Evolutionary conservation across 2,888 invertebrate genomes (phyloP).

Genomic region (Pheosia gnoma): DNA sequence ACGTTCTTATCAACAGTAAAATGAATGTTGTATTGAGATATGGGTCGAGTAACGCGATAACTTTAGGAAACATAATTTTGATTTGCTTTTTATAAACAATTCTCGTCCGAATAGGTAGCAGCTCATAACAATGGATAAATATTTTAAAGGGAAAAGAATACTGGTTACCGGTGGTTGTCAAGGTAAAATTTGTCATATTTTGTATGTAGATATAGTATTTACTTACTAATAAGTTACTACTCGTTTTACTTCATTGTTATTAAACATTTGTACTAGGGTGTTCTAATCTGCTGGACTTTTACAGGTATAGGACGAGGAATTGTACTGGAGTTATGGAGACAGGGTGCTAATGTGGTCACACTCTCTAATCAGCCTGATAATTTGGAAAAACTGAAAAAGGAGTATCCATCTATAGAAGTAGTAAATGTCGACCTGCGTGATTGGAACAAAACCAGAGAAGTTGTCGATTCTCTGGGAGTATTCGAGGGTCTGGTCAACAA

Average conservation of each 20-base stretch:
- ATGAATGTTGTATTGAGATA: slow-evolving; percentile 22
- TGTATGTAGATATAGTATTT: not conserved
- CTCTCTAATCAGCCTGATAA: slow-evolving; percentile 87
- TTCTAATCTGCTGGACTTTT: not conserved
- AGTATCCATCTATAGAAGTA: slow-evolving; percentile 84
- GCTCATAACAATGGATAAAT: slow-evolving; percentile 62
- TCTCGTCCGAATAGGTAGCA: slow-evolving; percentile 4
- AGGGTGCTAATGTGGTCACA: slow-evolving; percentile 89
- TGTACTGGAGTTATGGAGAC: slow-evolving; percentile 85
- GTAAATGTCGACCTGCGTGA: slow-evolving; percentile 88
- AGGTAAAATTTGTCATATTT: slow-evolving; percentile 79
- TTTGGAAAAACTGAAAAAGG: slow-evolving; percentile 85
- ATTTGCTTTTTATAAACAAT: slow-evolving; percentile 15
- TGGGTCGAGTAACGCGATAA: slow-evolving; percentile 18
- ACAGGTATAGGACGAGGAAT: slow-evolving; percentile 89
- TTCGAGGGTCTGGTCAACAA: slow-evolving; percentile 95
- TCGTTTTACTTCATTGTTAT: too few relatives aligned
- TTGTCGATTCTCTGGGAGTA: slow-evolving; percentile 79
- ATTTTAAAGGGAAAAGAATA: slow-evolving; percentile 89
- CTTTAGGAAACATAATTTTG: slow-evolving; percentile 9
- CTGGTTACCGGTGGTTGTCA: slow-evolving; percentile 94
- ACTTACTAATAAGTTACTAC: not conserved
- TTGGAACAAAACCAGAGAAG: slow-evolving; percentile 88
- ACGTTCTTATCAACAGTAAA: slow-evolving; percentile 26
- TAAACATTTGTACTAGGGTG: too few relatives aligned